Conservation (phyloP, 2,797 vertebrate genomes). For the Chromis chromis region DNA sequence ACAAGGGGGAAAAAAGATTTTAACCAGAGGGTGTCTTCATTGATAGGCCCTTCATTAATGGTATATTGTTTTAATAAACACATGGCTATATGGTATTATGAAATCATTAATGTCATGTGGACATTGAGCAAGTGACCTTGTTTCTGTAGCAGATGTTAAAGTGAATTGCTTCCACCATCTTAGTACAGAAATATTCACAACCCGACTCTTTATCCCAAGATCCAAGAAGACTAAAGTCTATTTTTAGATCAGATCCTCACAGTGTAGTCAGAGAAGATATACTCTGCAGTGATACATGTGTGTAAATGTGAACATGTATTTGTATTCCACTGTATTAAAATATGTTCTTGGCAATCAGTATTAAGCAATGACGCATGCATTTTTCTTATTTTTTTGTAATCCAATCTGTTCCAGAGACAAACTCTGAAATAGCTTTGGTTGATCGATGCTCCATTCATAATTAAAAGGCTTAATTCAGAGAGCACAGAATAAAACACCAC, state of each 20-base stretch:
- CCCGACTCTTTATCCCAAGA: neutral
- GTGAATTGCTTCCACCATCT: neutral
- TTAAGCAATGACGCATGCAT: constrained; percentile 62
- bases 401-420: constrained; percentile 72
- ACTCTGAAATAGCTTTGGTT: constrained; percentile 55
- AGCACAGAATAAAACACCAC: constrained; percentile 15
- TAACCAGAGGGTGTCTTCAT: no score
- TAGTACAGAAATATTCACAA: neutral
- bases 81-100: neutral
- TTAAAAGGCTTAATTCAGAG: constrained; percentile 35
- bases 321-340: constrained; percentile 50
- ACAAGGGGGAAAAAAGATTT: no score
- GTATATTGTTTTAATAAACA: neutral
- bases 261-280: constrained; percentile 3
- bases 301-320: constrained; percentile 29
- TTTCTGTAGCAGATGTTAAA: neutral
- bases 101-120: neutral
- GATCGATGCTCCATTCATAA: constrained; percentile 41
- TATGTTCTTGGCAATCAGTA: constrained; percentile 53
- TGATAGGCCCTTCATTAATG: neutral
- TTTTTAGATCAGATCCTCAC: constrained; percentile 35
- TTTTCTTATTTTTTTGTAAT: constrained; percentile 66
- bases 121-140: neutral
- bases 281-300: neutral
- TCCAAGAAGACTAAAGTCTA: neutral